These are phyloP conservation scores for Callionymus lyra DNA, from an alignment of 2,113 vertebrate species.

Conservation along the genomic window DNA sequence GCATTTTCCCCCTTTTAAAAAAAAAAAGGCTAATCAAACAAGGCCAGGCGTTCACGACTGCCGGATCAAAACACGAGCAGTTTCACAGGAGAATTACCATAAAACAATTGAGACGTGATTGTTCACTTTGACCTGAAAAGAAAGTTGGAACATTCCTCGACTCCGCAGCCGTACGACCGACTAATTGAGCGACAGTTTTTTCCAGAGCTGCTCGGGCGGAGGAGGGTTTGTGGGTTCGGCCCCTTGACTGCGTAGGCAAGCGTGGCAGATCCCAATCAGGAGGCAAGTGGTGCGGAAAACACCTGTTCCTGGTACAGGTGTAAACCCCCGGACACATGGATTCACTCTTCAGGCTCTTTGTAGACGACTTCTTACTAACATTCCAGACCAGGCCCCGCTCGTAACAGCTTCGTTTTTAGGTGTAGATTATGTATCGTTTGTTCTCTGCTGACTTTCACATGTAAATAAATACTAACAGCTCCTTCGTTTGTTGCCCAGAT, in stretches of 20 bases:
- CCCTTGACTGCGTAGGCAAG: no score
- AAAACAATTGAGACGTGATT: background rate
- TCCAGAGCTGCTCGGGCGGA: slow-evolving; percentile 35
- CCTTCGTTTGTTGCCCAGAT: no score
- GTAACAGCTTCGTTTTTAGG: no score
- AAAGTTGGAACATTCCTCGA: slow-evolving; percentile 1
- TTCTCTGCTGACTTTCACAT: no score
- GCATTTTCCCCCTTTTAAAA: slow-evolving; percentile 3
- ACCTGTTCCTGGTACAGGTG: slow-evolving; percentile 65
- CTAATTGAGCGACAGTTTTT: slow-evolving; percentile 49
- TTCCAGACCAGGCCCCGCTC: no score
- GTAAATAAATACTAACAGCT: no score
- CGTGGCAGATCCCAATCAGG: slow-evolving; percentile 58
- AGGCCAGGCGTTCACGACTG: background rate
- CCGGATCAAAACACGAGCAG: background rate
- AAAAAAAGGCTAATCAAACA: background rate
- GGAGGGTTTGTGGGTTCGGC: slow-evolving; percentile 34
- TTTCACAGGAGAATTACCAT: background rate
- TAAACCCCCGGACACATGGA: slow-evolving; percentile 39
- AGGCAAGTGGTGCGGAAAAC: slow-evolving; percentile 56
- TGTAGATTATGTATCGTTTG: no score
- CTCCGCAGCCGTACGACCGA: slow-evolving; percentile 20
- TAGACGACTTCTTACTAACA: no score
- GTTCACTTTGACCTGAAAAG: background rate
- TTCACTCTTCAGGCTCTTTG: slow-evolving; percentile 24